Evolutionary conservation across 92 coral and sea anemone genomes (phyloP), one percentile per base, ranked within the genome.

Genomic region (Porites cylindrica): DNA sequence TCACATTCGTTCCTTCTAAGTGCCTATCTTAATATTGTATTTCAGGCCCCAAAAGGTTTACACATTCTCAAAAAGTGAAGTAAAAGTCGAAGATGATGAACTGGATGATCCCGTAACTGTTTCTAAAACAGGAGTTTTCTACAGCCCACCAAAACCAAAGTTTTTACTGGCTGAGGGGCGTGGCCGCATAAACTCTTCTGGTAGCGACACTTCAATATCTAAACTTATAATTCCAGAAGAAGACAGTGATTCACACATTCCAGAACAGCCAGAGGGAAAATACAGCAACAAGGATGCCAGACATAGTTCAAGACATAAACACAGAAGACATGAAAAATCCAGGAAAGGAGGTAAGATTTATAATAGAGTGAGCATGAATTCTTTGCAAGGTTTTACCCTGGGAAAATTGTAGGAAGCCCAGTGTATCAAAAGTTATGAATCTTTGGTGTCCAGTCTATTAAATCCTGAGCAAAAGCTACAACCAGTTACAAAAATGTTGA

Each of bases 171-270:
- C 86, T 10, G 51, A 61, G 13, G 84, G 88, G 23, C 86, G 74
- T n/a, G 62, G 76, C 13, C 89, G 93, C 6, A 74, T 79, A 24
- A 78, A 80, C 20, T 79, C 92, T 4, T 86, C 79, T 60, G 83
- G 88, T 8, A 93, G 98, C 68, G 93, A 83, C 69, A 84, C 86
- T 12, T 95, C 94, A 8, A 90, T 88, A 17, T 64, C 91, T 20
- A 86, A 80, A 18, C 86, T 94, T 16, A 92, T 94, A 60, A 89
- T 90, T 43, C 88, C 80, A 47, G 96, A 90, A 51, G 96, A 94
- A 52, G 82, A 78, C 8, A 85, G 82, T 83, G 93, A 89, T 72
- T 84, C 38, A 9, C 59, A 18, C 1, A 6, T 73, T 4, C 24
- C 16, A 60, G 80, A 73, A 23, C 80, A 83, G 26, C 72, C 80